phyloP scores from a whole-genome alignment of 2,888 invertebrate species.

The Metallyticus violacea region DNA sequence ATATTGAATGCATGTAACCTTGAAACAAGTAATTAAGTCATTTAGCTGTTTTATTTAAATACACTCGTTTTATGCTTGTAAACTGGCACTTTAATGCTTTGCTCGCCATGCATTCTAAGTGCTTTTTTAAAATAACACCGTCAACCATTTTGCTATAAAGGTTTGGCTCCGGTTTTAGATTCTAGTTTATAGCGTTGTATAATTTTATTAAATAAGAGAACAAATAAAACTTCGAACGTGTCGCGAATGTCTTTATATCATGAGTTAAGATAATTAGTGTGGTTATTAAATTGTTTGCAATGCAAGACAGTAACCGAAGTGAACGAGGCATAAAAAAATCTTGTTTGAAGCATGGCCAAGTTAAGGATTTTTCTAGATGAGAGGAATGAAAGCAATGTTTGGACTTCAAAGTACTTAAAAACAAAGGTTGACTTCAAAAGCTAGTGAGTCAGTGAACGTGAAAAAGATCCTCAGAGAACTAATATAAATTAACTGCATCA shows the following conservation, averaged over 20 bases:
- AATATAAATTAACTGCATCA: too few species aligned
- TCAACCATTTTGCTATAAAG: not conserved
- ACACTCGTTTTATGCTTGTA: not conserved
- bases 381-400: too few species aligned
- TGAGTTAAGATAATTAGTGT: not conserved
- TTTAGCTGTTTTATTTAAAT: not conserved
- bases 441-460: too few species aligned
- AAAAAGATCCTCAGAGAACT: too few species aligned
- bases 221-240: not conserved
- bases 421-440: too few species aligned
- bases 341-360: too few species aligned
- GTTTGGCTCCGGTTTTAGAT: not conserved
- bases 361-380: too few species aligned
- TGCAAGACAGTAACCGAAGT: too few species aligned
- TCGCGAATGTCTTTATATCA: not conserved
- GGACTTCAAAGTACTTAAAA: too few species aligned
- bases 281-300: not conserved
- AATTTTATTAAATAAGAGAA: not conserved
- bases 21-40: not conserved
- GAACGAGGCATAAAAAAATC: too few species aligned
- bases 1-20: not conserved
- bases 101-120: not conserved
- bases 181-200: not conserved
- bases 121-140: not conserved
- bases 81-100: not conserved